These are phyloP conservation scores for Danaus melanippus DNA, from an alignment of 1,140 invertebrate species.

Conservation along the genomic window DNA sequence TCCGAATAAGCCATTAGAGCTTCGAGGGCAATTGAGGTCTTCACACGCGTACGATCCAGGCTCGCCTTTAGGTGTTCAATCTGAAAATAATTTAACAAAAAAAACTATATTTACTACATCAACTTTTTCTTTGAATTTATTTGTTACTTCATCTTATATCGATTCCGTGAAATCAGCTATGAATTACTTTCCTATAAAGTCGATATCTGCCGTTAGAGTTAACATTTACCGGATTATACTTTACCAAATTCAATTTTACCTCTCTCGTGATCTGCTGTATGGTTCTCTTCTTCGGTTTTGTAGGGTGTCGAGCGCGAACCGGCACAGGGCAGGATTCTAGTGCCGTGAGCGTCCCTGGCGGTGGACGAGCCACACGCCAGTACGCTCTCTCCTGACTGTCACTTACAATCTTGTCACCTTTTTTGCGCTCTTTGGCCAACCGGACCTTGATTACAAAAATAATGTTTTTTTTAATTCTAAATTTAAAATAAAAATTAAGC, in stretches of 20 bases:
- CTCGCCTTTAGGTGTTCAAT: slow-evolving; percentile 86
- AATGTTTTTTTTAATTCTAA: background rate
- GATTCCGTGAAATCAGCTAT: too few species aligned
- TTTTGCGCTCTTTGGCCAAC: slow-evolving; percentile 92
- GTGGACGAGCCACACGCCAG: slow-evolving; percentile 95
- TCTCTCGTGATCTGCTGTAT: slow-evolving; percentile 85
- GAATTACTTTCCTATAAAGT: background rate
- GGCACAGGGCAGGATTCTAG: slow-evolving; percentile 89
- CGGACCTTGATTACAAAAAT: slow-evolving; percentile 77
- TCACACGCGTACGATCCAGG: slow-evolving; percentile 89
- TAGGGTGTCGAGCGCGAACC: slow-evolving; percentile 78
- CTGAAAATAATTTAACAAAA: slow-evolving; percentile 66
- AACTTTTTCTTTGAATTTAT: background rate
- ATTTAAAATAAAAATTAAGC: too few species aligned
- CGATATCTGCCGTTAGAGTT: too few species aligned
- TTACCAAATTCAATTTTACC: too few species aligned
- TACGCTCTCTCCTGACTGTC: slow-evolving; percentile 97
- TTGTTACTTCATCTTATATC: background rate
- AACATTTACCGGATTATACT: too few species aligned
- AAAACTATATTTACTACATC: slow-evolving; percentile 10
- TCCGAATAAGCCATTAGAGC: slow-evolving; percentile 87
- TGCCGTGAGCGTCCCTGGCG: slow-evolving; percentile 86
- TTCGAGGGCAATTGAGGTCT: slow-evolving; percentile 89
- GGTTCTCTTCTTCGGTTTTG: slow-evolving; percentile 79
- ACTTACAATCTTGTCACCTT: slow-evolving; percentile 94